phyloP scores from a whole-genome alignment of 2,888 invertebrate species.

The Salticus scenicus region DNA sequence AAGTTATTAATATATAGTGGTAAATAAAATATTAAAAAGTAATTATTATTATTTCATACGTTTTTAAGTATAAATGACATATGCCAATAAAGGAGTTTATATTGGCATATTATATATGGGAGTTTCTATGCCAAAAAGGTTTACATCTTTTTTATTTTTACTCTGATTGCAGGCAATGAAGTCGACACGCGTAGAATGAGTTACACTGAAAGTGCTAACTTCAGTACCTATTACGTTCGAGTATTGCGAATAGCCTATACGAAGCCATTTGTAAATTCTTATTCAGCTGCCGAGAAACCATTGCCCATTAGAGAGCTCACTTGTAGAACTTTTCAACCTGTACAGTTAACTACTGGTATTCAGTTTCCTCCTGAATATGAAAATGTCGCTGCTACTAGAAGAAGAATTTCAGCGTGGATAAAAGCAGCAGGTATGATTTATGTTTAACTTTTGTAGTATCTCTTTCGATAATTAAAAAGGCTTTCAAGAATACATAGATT shows the following conservation, averaged over 20 bases:
- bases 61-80: too few relatives aligned
- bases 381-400: constrained; percentile 53
- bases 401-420: constrained; percentile 67
- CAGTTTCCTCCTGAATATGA: constrained; percentile 61
- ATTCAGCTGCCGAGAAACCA: background rate
- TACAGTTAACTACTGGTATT: constrained; percentile 50
- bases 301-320: constrained; percentile 34
- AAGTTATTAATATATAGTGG: too few relatives aligned
- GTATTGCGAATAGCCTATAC: constrained; percentile 70
- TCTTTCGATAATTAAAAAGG: too few relatives aligned
- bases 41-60: too few relatives aligned
- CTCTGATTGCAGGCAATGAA: constrained; percentile 34
- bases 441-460: too few relatives aligned
- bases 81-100: too few relatives aligned
- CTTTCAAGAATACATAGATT: too few relatives aligned
- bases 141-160: too few relatives aligned
- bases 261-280: constrained; percentile 5
- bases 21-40: too few relatives aligned
- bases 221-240: constrained; percentile 68
- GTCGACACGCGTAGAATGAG: constrained; percentile 70
- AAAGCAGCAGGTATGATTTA: constrained; percentile 69
- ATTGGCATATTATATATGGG: too few relatives aligned
- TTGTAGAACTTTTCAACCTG: constrained; percentile 68
- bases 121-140: too few relatives aligned
- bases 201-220: constrained; percentile 70